phyloP scores from a whole-genome alignment of 1,140 invertebrate species.

The Bombus polaris region DNA sequence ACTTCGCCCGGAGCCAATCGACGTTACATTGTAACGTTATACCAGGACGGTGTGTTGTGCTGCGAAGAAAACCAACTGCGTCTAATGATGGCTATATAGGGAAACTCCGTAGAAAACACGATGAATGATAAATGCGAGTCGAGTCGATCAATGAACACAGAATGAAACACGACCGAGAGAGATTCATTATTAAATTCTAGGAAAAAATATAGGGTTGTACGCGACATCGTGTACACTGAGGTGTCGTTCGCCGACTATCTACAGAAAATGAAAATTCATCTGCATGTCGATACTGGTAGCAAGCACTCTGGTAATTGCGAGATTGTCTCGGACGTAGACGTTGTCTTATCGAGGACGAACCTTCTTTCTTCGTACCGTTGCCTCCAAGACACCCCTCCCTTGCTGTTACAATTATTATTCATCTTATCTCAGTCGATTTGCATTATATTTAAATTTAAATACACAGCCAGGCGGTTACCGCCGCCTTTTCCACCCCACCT shows the following conservation, averaged over 20 bases:
- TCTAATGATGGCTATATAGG: slow-evolving; percentile 52
- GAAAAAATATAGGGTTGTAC: too few species aligned
- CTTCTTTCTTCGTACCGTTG: slow-evolving; percentile 28
- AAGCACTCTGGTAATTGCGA: slow-evolving; percentile 47
- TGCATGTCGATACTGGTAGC: neutral
- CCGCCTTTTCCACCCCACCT: slow-evolving; percentile 35
- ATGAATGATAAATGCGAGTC: slow-evolving; percentile 43
- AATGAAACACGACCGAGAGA: neutral
- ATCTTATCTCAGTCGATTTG: slow-evolving; percentile 78
- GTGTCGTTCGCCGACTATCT: too few species aligned
- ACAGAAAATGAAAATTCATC: neutral
- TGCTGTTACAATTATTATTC: slow-evolving; percentile 75
- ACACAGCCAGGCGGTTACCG: slow-evolving; percentile 47
- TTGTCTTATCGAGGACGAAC: slow-evolving; percentile 53
- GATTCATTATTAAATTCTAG: neutral
- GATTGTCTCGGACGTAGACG: slow-evolving; percentile 7
- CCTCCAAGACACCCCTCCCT: neutral
- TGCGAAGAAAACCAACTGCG: slow-evolving; percentile 49
- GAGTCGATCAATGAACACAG: slow-evolving; percentile 12
- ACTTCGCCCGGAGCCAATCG: slow-evolving; percentile 59
- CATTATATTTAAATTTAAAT: slow-evolving; percentile 80
- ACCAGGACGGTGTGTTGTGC: neutral
- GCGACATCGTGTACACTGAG: neutral
- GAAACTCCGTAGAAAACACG: slow-evolving; percentile 40
- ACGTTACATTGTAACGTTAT: slow-evolving; percentile 29